Base-by-base conservation (phyloP, 1,140 invertebrate species). In the Monochamus saltuarius region DNA sequence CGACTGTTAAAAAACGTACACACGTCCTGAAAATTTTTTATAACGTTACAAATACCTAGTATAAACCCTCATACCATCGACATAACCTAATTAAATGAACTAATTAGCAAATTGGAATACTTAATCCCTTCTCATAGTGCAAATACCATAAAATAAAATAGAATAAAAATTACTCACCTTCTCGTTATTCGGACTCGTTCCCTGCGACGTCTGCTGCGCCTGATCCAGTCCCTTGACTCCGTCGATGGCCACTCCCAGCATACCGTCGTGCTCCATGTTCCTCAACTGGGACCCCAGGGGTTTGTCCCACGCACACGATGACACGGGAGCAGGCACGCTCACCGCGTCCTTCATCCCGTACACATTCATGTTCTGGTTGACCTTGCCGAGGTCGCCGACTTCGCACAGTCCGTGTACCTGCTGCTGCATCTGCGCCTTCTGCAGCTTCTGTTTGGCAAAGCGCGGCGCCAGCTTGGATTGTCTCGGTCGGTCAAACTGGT, bases 221-320 rank as follows among this genome's bases (percentile, higher is more conserved):
- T 62, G 53, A 34, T 75, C 71, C 38, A 77, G 73, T 16, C 78
- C 76, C 46, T 73, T 73, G 13, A 72, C 64, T 61, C 79, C 78
- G n/a, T 77, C 69, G 10, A 77, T 76, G 38, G 77, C 75, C 16
- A 81, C 76, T 9, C 75, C 68, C 7, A 74, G 49, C 43, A 72
- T 68, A 56, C 39, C 51, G n/a, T 74, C 73, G 10, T 65, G 39
- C 34, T 74, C 72, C 14, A 71, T 60, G 9, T 49, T 78, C 22
- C 85, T 75, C 40, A 89, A 71, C 50, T 84, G 82, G 65, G 84
- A 81, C 10, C 84, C 84, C 61, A 91, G 88, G 2, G 90, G 89
- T 74, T 92, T 94, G 65, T 92, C 89, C 91, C 91, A 94, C 9
- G 91, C 91, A 75, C 90, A 93, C 1, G 85, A 69, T 0, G 87